phyloP scores from a whole-genome alignment of 2,113 vertebrate genomes.

The Grammomys dolichurus region DNA sequence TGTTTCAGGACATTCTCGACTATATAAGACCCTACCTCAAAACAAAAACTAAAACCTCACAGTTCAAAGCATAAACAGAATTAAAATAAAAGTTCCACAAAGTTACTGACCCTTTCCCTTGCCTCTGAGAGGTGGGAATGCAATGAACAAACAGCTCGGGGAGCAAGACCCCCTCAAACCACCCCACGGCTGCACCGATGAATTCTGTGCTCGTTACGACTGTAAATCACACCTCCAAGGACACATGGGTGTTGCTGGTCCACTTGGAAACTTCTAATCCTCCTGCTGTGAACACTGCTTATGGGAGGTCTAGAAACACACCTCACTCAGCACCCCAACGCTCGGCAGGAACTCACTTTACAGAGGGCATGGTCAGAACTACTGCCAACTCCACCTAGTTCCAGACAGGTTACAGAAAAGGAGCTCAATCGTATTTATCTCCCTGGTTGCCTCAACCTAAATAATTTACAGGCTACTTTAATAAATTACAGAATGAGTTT shows the following conservation, averaged over 20 bases:
- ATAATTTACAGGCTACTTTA: slow-evolving; percentile 58
- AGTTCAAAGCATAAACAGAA: neutral
- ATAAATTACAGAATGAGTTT: slow-evolving; percentile 57
- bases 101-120: neutral
- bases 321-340: neutral
- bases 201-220: rapidly evolving
- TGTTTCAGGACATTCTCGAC: neutral
- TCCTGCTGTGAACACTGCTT: neutral
- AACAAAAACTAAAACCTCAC: neutral
- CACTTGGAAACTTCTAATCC: neutral
- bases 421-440: slow-evolving; percentile 1
- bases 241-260: neutral
- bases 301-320: neutral
- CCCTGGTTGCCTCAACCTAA: slow-evolving; percentile 34
- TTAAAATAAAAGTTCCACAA: neutral
- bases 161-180: neutral
- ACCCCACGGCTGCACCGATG: neutral
- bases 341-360: neutral
- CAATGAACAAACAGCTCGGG: neutral
- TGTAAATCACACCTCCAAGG: neutral
- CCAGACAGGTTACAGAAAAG: neutral
- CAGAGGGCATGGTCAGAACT: rapidly evolving
- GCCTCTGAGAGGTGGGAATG: neutral
- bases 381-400: neutral
- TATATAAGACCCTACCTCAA: neutral